A percentile compares a stretch with the other conserved stretches of the same genome.
Conservation (phyloP, 2,888 invertebrate species). For the Salticus scenicus region DNA sequence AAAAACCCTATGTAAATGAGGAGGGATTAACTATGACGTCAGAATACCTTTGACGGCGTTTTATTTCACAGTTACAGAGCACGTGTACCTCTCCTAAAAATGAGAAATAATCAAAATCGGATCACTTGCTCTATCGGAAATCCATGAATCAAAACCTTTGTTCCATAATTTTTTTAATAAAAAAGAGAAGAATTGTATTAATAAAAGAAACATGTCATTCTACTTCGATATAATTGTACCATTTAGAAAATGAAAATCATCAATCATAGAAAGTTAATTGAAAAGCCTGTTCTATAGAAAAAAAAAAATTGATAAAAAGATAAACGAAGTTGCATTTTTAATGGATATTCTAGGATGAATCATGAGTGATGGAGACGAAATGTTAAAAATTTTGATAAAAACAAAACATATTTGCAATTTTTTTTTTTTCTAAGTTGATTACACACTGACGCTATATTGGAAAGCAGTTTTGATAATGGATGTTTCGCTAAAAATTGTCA, state of each 20-base stretch:
- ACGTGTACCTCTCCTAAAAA: constrained; percentile 28
- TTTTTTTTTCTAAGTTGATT: not conserved
- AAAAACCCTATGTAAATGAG: constrained; percentile 48
- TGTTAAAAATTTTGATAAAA: not conserved
- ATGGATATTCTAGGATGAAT: constrained; percentile 2
- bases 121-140: constrained; percentile 35
- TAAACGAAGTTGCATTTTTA: constrained; percentile 8
- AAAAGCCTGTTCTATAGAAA: constrained; percentile 18
- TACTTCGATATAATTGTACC: constrained; percentile 35
- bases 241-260: constrained; percentile 57
- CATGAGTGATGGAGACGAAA: constrained; percentile 5
- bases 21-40: constrained; percentile 48
- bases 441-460: not conserved
- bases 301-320: not conserved
- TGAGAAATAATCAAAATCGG: not conserved
- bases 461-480: constrained; percentile 12
- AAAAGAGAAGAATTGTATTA: constrained; percentile 17
- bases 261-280: constrained; percentile 54
- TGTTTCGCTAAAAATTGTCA: not conserved
- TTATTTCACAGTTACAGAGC: constrained; percentile 39
- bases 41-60: constrained; percentile 22
- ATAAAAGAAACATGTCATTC: constrained; percentile 21
- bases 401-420: not conserved
- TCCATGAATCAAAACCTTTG: constrained; percentile 41
- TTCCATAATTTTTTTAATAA: not conserved